Conservation (phyloP, 2,888 invertebrate genomes). For the Gryllus longicercus region DNA sequence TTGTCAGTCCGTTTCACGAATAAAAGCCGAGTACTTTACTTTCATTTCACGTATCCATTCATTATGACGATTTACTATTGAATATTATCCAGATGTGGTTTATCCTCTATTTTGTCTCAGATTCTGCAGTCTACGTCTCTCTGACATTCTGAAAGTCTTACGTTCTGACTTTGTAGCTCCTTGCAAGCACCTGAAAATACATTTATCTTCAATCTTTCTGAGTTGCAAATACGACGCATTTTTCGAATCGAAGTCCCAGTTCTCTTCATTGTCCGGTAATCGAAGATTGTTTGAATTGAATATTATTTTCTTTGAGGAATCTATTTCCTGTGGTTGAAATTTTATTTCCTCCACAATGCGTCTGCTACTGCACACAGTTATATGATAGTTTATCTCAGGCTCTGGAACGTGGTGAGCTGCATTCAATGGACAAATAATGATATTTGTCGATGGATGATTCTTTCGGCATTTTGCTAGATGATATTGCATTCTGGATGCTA, state of each 20-base stretch:
- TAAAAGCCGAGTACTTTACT: too few relatives aligned
- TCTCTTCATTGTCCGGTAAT: background rate
- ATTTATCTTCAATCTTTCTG: background rate
- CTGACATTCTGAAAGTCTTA: background rate
- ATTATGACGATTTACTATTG: too few relatives aligned
- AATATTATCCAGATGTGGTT: too few relatives aligned
- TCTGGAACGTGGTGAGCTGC: background rate
- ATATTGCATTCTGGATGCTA: background rate
- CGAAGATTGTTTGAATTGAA: background rate
- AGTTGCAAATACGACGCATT: conserved; percentile 1
- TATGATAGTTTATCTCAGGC: background rate
- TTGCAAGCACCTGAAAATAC: background rate
- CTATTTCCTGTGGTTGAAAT: background rate
- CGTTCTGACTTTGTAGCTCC: conserved; percentile 3
- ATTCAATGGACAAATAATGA: background rate
- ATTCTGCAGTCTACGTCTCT: background rate
- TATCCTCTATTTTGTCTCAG: background rate
- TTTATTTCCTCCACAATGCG: background rate
- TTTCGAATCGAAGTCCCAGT: background rate
- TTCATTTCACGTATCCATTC: too few relatives aligned
- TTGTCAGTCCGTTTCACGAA: too few relatives aligned
- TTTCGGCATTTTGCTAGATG: conserved; percentile 5
- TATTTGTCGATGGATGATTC: background rate
- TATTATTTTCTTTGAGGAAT: background rate
- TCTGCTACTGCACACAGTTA: background rate